phyloP scores from a whole-genome alignment of 2,797 vertebrate genomes.

The Podarcis siculus region DNA sequence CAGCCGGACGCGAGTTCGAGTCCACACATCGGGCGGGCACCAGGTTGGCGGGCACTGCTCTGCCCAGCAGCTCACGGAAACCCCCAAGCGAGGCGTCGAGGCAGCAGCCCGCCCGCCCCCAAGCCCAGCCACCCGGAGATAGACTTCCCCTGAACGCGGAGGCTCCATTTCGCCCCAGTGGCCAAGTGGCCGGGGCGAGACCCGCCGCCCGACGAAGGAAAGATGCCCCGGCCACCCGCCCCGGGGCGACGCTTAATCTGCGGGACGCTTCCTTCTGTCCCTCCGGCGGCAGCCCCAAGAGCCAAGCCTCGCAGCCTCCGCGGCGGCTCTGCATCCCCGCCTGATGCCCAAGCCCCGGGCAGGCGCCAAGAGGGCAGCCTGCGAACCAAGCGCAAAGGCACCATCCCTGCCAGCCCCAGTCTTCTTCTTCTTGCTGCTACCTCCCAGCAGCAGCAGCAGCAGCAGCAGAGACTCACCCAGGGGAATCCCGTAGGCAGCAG shows the following conservation, averaged over 20 bases:
- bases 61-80: not conserved
- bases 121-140: not conserved
- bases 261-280: not conserved
- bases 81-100: not conserved
- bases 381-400: no score
- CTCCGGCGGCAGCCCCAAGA: not conserved
- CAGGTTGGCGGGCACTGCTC: not conserved
- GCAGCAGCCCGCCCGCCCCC: not conserved
- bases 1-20: not conserved
- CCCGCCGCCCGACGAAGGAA: no score
- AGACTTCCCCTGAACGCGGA: not conserved
- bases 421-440: not conserved
- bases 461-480: constrained; percentile 83
- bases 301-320: not conserved
- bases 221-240: not conserved
- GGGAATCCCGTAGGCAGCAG: constrained; percentile 83
- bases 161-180: not conserved
- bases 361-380: accelerated
- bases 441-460: not conserved
- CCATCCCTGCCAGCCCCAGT: not conserved
- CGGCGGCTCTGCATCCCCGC: not conserved
- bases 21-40: not conserved
- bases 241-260: no score
- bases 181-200: not conserved
- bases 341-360: not conserved